Evolutionary conservation across 2,797 vertebrate genomes (phyloP).

Genomic region (Sebastes elongatus): DNA sequence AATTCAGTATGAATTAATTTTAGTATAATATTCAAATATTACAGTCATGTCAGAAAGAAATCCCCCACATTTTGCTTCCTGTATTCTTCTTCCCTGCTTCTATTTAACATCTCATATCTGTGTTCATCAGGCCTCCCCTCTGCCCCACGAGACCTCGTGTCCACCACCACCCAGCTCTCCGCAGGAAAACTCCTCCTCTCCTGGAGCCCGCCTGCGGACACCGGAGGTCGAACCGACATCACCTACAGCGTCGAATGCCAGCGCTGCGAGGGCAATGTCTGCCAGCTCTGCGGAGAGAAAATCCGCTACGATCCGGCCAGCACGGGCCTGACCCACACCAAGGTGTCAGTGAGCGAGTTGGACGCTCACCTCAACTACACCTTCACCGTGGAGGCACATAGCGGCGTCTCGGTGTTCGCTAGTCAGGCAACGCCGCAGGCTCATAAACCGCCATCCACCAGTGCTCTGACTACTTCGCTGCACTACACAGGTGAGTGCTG

Average conservation of each 20-base stretch:
- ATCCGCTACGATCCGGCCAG: slow-evolving; percentile 85
- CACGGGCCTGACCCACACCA: slow-evolving; percentile 70
- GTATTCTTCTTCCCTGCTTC: not conserved
- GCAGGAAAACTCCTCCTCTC: slow-evolving; percentile 86
- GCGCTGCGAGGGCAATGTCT: slow-evolving; percentile 84
- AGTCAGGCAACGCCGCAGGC: slow-evolving; percentile 59
- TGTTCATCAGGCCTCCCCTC: slow-evolving; percentile 87
- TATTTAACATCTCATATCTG: not conserved
- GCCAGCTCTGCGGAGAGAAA: slow-evolving; percentile 86
- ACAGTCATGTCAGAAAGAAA: not conserved
- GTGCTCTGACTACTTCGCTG: slow-evolving; percentile 88
- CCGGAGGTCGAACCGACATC: slow-evolving; percentile 88
- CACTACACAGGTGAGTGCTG: slow-evolving; percentile 89
- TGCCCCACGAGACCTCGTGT: slow-evolving; percentile 79
- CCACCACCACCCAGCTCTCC: slow-evolving; percentile 78
- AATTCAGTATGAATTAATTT: fast-evolving
- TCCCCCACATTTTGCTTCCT: not conserved
- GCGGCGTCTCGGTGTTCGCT: slow-evolving; percentile 85
- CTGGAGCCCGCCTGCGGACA: slow-evolving; percentile 87
- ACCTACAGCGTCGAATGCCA: slow-evolving; percentile 89
- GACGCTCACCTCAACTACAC: slow-evolving; percentile 95
- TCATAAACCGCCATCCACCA: slow-evolving; percentile 66
- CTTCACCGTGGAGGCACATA: slow-evolving; percentile 89
- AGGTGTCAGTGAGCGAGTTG: slow-evolving; percentile 85
- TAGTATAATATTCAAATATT: not conserved